Percentiles rank a stretch among this genome's conserved stretches.
Evolutionary conservation across 1,140 invertebrate species (phyloP).

Genomic region (Dermatophagoides farinae): DNA sequence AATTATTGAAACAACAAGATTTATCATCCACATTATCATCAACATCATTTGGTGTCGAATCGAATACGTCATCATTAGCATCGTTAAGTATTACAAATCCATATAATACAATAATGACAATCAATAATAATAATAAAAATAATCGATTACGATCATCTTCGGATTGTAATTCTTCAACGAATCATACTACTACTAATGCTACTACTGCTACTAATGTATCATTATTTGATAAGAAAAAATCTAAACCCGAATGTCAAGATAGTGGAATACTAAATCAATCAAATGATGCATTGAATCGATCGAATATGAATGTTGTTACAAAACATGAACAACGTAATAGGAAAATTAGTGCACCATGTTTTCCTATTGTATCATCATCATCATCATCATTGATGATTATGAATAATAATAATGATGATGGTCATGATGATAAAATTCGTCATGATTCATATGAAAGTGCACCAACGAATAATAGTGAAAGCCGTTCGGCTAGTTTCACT

Average conservation of each 20-base stretch:
- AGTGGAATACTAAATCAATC: neutral
- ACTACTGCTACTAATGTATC: neutral
- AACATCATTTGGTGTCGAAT: neutral
- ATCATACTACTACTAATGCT: neutral
- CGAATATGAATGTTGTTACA: neutral
- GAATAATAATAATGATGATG: no score
- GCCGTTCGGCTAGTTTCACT: constrained; percentile 33
- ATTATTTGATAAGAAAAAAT: neutral
- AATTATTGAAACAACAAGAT: neutral
- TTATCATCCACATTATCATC: neutral
- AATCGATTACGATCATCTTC: constrained; percentile 16
- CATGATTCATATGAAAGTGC: no score
- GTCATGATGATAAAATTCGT: neutral
- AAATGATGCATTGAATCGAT: neutral
- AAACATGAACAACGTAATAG: neutral
- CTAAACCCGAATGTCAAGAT: constrained; percentile 2
- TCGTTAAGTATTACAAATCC: neutral
- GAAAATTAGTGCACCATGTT: neutral
- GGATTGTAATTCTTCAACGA: constrained; percentile 7
- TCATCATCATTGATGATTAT: neutral
- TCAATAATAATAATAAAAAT: no score
- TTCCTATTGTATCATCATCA: no score
- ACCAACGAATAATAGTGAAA: constrained; percentile 21
- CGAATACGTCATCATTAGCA: neutral
- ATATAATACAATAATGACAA: neutral